phyloP scores from a whole-genome alignment of 2,797 vertebrate species.

The Triplophysa yarkandensis region DNA sequence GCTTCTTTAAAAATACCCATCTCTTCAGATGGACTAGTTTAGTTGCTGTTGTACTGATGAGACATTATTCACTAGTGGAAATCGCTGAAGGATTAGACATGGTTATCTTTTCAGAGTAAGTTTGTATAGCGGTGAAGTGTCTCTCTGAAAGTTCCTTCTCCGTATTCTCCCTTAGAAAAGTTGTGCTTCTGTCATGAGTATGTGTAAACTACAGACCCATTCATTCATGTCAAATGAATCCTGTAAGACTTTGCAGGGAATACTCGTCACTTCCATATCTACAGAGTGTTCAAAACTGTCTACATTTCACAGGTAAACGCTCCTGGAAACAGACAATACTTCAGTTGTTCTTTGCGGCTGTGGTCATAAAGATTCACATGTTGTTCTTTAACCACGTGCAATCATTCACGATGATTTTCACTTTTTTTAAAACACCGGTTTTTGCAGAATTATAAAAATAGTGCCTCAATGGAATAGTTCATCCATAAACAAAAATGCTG shows the following conservation, averaged over 20 bases:
- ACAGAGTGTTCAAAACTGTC: neutral
- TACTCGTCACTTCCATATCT: conserved; percentile 19
- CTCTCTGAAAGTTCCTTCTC: neutral
- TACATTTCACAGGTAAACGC: neutral
- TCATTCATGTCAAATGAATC: conserved; percentile 32
- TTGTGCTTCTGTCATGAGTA: conserved; percentile 25
- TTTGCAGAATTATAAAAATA: too few species aligned
- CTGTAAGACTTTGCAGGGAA: conserved; percentile 1
- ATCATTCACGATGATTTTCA: too few species aligned
- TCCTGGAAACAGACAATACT: neutral
- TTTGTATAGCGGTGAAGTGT: neutral
- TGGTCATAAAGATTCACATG: neutral
- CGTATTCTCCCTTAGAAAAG: neutral
- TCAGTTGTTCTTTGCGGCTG: neutral
- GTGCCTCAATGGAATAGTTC: too few species aligned
- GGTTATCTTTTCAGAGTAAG: too few species aligned
- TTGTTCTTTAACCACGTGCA: neutral
- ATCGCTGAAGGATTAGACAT: conserved; percentile 24
- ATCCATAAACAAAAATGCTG: too few species aligned
- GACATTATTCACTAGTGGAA: conserved; percentile 5
- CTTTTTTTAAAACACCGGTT: too few species aligned
- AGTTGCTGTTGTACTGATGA: conserved; percentile 30
- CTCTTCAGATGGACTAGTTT: conserved; percentile 28
- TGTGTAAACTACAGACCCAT: conserved; percentile 8
- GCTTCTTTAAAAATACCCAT: too few species aligned